Evolutionary conservation across 2,888 invertebrate genomes (phyloP), one percentile per base, ranked within the genome.

Genomic region (Drosophila pseudotalamancana): DNA sequence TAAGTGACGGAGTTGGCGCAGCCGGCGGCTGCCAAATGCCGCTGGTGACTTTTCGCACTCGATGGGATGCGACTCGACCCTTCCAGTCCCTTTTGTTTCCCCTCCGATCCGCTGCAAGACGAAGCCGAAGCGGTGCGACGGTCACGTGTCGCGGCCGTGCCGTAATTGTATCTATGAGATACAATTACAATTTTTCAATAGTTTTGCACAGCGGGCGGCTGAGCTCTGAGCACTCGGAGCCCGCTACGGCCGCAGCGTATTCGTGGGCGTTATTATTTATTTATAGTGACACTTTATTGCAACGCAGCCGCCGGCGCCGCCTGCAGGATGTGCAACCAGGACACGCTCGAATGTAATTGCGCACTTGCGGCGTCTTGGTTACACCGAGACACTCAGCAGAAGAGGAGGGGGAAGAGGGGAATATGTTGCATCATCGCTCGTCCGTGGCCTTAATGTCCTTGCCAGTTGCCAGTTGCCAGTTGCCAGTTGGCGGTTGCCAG

Each of bases 281-380:
- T 83, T 83, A 83, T 87, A 83, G 83, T 86, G 83, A 83, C 83
- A 83, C 86, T 83, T 83, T 83, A 83, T 83, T 86, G 86, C 88
- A 61, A 39, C 64, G 73, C 68, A 46, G 64, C 65, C 55, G 60
- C 62, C 40, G 60, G 76, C 74, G 68, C 62, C 77, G 54, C 69
- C 81, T 75, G 81, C 74, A 82, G 87, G 83, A 83, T 75, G 72
- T 75, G 83, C 65, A 73, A 77, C 21, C 79, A 71, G 74, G 82
- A 85, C 82, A 78, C 79, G 73, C 62, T 72, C 78, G 68, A 72
- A 51, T 84, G 82, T 87, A 87, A 85, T 83, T 83, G 83, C 83
- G 83, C 80, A 79, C 85, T 81, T 82, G 87, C 86, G 85, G 76
- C 87, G 72, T 81, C 82, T 85, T 81, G 75, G 50, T 14, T 37